Conservation (phyloP, 2,888 invertebrate genomes). For the Drosophila neutralis region DNA sequence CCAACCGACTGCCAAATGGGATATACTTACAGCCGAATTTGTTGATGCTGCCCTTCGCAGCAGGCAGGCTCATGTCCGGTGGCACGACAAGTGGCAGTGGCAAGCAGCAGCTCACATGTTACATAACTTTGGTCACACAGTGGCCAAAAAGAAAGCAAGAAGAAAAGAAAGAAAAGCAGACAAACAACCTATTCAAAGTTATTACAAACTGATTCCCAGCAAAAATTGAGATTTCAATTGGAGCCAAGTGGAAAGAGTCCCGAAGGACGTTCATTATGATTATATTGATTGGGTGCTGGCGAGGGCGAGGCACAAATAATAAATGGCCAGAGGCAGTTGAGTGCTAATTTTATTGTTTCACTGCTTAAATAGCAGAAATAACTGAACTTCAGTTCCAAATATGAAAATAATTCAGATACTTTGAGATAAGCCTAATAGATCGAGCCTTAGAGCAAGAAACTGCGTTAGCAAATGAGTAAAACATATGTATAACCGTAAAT, state of each 20-base stretch:
- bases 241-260: slow-evolving; percentile 28
- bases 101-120: slow-evolving; percentile 51
- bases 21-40: slow-evolving; percentile 55
- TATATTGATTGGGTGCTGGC: slow-evolving; percentile 13
- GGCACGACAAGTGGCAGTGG: slow-evolving; percentile 57
- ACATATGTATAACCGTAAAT: too few species aligned
- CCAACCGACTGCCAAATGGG: slow-evolving; percentile 70
- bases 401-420: background rate
- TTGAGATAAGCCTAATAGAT: background rate
- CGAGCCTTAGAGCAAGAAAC: background rate
- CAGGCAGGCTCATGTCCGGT: slow-evolving; percentile 18
- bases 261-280: slow-evolving; percentile 34
- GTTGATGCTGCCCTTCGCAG: slow-evolving; percentile 15
- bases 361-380: background rate
- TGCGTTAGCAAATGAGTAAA: background rate
- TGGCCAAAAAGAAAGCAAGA: slow-evolving; percentile 23
- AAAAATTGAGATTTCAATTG: slow-evolving; percentile 39
- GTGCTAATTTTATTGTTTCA: background rate
- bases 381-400: background rate
- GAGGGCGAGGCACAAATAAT: background rate
- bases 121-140: slow-evolving; percentile 45
- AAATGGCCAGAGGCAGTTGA: background rate
- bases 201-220: slow-evolving; percentile 37
- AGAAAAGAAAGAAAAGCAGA: slow-evolving; percentile 14
- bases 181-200: slow-evolving; percentile 28